Evolutionary conservation across 2,113 vertebrate species (phyloP), one percentile per base, ranked within the genome.

Genomic region (Ptychochromis oligacanthus): DNA sequence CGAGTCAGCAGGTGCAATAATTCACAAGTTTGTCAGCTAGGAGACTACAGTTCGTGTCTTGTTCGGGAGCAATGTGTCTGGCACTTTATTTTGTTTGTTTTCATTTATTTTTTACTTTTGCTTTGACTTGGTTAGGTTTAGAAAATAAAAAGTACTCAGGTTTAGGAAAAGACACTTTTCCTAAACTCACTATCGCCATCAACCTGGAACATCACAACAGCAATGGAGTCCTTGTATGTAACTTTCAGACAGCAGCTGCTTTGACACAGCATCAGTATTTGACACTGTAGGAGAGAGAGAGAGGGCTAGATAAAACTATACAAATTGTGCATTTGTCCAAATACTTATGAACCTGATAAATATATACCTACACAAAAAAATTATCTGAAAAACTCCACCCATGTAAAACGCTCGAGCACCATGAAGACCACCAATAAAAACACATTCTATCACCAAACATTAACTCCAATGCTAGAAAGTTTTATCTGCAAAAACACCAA

Each of bases 381-480:
- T 46, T 13, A 40, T 4, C 11, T 40, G 10, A 3, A 46, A 2
- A 0, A n/a, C 61, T 15, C 22, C 61, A 26, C 8, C 7, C 14
- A 18, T 4, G 1, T 67, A 18, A 46, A 67, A 46, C 40, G 7
- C 22, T 49, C 10, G 13, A 15, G 64, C 40, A 67, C 6, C 40
- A 18, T 10, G 40, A 67, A 49, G 64, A 5, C 22, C 64, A 46
- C 22, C 40, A 67, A 18, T 7, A 13, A 61, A 64, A 64, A 28
- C 64, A 18, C 64, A 67, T 13, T 14, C 5, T 13, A 15, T 46
- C 43, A 46, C 3, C 49, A 28, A 65, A 17, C 22, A 43, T 43
- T 67, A 24, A 2, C 38, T 67, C 64, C 24, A 22, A 46, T 11
- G 22, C 22, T 67, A 15, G 26, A 67, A 67, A 67, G 38, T 31